phyloP scores from a whole-genome alignment of 2,888 invertebrate species.

The Hipparchia semele region DNA sequence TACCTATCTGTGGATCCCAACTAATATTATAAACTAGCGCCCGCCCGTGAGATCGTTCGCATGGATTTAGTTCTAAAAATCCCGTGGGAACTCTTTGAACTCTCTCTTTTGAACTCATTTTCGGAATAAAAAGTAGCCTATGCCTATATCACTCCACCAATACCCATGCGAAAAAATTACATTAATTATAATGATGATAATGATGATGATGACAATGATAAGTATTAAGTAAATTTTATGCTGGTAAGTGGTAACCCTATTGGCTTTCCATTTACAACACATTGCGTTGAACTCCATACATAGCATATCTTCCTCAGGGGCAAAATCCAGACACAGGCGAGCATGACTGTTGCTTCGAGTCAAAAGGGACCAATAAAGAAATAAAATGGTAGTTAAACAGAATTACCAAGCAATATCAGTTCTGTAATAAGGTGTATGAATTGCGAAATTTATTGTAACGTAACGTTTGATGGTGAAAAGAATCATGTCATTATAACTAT shows the following conservation, averaged over 20 bases:
- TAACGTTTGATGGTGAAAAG: neutral
- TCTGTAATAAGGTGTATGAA: constrained; percentile 39
- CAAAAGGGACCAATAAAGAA: constrained; percentile 20
- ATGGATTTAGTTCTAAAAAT: too few species aligned
- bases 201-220: too few species aligned
- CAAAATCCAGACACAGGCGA: constrained; percentile 7
- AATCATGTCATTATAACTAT: neutral
- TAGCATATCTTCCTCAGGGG: constrained; percentile 6
- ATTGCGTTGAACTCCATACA: constrained; percentile 10
- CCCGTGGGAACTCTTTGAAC: too few species aligned
- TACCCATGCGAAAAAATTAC: too few species aligned
- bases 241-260: constrained; percentile 3
- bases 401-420: constrained; percentile 44
- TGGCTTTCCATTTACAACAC: constrained; percentile 16
- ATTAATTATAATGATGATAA: too few species aligned
- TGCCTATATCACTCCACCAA: too few species aligned
- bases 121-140: too few species aligned
- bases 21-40: too few species aligned
- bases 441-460: constrained; percentile 30
- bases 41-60: too few species aligned
- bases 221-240: too few species aligned
- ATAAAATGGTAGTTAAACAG: constrained; percentile 34
- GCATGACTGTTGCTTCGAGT: constrained; percentile 7
- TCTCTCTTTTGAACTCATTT: too few species aligned
- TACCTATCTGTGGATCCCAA: too few species aligned